Conservation (phyloP, 2,113 vertebrate species). For the Misgurnus mizolepis region DNA sequence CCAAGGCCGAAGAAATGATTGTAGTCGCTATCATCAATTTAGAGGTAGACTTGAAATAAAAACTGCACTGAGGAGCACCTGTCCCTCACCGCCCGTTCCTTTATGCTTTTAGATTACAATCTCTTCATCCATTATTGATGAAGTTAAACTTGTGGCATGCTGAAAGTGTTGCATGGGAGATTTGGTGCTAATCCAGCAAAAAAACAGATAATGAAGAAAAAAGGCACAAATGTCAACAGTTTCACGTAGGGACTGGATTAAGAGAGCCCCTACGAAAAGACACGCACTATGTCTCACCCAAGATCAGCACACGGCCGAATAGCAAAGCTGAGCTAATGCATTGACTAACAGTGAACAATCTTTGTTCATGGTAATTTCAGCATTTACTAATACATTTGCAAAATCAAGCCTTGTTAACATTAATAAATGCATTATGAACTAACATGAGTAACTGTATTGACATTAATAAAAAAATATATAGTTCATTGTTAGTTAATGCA, state of each 20-base stretch:
- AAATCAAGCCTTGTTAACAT: too few species aligned
- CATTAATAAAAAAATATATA: too few species aligned
- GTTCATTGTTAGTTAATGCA: too few species aligned
- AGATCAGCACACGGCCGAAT: slow-evolving; percentile 74
- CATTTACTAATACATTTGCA: too few species aligned
- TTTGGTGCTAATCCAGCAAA: slow-evolving; percentile 99
- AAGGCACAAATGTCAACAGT: slow-evolving; percentile 99
- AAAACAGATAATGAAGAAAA: slow-evolving; percentile 99
- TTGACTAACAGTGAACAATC: not conserved
- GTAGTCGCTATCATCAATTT: slow-evolving; percentile 42
- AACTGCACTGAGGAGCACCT: slow-evolving; percentile 58
- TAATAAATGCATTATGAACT: too few species aligned
- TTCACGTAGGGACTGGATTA: slow-evolving; percentile 99
- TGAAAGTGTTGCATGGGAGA: slow-evolving; percentile 98
- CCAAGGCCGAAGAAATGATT: slow-evolving; percentile 41
- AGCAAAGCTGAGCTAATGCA: slow-evolving; percentile 17
- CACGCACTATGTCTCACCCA: slow-evolving; percentile 77
- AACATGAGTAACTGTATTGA: too few species aligned
- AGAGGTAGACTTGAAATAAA: slow-evolving; percentile 55
- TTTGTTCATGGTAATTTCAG: not conserved
- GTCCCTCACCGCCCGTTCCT: slow-evolving; percentile 59
- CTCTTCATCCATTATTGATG: slow-evolving; percentile 99
- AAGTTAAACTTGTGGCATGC: slow-evolving; percentile 99
- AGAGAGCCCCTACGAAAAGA: slow-evolving; percentile 70
- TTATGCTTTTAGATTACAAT: slow-evolving; percentile 92